Base-by-base conservation (phyloP, 2,888 invertebrate genomes). In the Scelioninae gen. 2 region DNA sequence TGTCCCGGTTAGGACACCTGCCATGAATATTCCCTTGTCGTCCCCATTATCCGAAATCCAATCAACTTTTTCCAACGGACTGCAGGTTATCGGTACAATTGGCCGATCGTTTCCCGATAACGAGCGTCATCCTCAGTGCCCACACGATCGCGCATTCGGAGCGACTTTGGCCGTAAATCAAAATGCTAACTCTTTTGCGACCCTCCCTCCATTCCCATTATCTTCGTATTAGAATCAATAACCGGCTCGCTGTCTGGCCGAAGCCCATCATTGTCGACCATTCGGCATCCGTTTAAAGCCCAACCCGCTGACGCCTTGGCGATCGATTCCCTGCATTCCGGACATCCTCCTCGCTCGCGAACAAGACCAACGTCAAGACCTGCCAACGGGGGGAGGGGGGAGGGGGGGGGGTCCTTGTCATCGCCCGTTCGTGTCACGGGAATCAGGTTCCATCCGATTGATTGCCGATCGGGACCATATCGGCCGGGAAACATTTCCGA, bases 241-340 rank as follows among this genome's bases (percentile, higher is more conserved):
- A 64, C 50, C 22, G 58, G 16, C 16, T 28, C 13, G 28, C 22
- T 39, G 25, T n/a, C 13, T 4, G 11, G 10, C 7, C 41, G 50
- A 60, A 57, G 50, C 63, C 67, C 50, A 39, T 55, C 67, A 70
- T 74, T 67, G 61, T 61, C 74, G 63, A 61, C 39, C 63, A 74
- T 67, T 74, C 48, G 52, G 25, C 65, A 63, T 43, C 67, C 33
- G 15, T 35, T 52, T 52, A 52, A 52, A 35, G 19, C 11, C 19
- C 35, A 18, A 19, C 16, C 31, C n/a, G 6, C 25, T 18, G 50
- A 68, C 50, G 46, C 46, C 37, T 33, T 13, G 46, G 31, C 58
- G 68, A 73, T 73, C 45, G 67, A 43, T 33, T 31, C 45, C 15
- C 52, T 6, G 25, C 25, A 31, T 58, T 45, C 64, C 31, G 33